Evolutionary conservation across 2,113 vertebrate genomes (phyloP).

Genomic region (Perca schrenkii): DNA sequence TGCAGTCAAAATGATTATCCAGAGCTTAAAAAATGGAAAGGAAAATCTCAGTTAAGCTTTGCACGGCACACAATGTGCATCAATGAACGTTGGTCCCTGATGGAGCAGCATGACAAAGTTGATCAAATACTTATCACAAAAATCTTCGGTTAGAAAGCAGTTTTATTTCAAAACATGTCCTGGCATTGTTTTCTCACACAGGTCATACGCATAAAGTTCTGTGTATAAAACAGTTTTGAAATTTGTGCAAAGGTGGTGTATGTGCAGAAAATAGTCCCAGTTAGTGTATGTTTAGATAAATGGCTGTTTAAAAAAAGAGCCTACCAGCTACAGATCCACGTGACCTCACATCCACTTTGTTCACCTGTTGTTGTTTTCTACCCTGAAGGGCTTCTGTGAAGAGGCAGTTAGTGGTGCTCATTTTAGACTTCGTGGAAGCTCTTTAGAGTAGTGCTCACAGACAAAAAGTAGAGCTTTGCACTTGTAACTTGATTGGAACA

Average conservation of each 20-base stretch:
- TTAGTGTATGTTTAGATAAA: slow-evolving; percentile 2
- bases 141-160: background rate
- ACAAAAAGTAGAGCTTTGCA: slow-evolving; percentile 13
- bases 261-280: background rate
- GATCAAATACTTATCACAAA: background rate
- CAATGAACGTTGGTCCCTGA: slow-evolving; percentile 27
- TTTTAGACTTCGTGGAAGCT: slow-evolving; percentile 34
- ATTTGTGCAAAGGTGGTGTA: background rate
- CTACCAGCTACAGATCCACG: slow-evolving; percentile 10
- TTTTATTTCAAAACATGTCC: background rate
- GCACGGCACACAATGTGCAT: background rate
- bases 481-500: slow-evolving; percentile 18
- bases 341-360: slow-evolving; percentile 23
- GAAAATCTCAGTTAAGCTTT: slow-evolving; percentile 24
- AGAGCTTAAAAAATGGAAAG: background rate
- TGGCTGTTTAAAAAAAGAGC: background rate
- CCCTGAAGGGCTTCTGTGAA: slow-evolving; percentile 40
- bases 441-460: slow-evolving; percentile 8
- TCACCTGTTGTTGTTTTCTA: slow-evolving; percentile 36
- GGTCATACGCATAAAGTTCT: background rate
- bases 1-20: slow-evolving; percentile 38
- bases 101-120: slow-evolving; percentile 2
- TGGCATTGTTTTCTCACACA: background rate
- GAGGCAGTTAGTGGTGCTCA: slow-evolving; percentile 8
- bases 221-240: background rate